A percentile compares a stretch with the other conserved stretches of the same genome.
Conservation (phyloP, 2,797 vertebrate species). For the Myripristis jacobus region DNA sequence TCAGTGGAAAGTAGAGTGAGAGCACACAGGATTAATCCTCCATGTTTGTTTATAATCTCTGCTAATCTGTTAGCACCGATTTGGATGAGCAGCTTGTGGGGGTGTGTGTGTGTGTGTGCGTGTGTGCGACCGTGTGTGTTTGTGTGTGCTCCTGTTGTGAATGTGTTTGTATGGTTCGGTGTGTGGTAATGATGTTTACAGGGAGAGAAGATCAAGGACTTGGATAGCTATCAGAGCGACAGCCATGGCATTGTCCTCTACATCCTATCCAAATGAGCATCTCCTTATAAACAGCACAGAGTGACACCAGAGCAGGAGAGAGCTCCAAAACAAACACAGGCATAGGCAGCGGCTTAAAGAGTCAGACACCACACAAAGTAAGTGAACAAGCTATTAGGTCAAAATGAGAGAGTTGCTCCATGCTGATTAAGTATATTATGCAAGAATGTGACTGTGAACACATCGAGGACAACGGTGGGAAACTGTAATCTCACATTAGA, state of each 20-base stretch:
- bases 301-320: slow-evolving; percentile 39
- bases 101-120: slow-evolving; percentile 23
- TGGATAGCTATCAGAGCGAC: slow-evolving; percentile 70
- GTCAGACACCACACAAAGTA: slow-evolving; percentile 13
- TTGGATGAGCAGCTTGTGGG: slow-evolving; percentile 73
- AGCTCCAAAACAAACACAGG: slow-evolving; percentile 51
- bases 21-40: slow-evolving; percentile 83
- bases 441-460: slow-evolving; percentile 14
- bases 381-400: slow-evolving; percentile 37
- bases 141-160: slow-evolving; percentile 32
- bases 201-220: slow-evolving; percentile 72
- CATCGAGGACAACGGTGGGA: neutral
- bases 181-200: slow-evolving; percentile 77
- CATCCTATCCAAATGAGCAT: slow-evolving; percentile 69
- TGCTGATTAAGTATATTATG: slow-evolving; percentile 30
- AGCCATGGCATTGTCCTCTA: slow-evolving; percentile 68
- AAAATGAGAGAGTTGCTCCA: slow-evolving; percentile 25
- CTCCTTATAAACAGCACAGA: slow-evolving; percentile 52
- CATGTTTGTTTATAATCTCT: slow-evolving; percentile 85
- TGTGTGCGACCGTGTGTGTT: neutral
- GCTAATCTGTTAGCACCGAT: slow-evolving; percentile 80
- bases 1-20: slow-evolving; percentile 77
- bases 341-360: slow-evolving; percentile 15
- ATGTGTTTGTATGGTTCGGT: slow-evolving; percentile 56
- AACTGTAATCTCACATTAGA: slow-evolving; percentile 6